A percentile compares a stretch with the other conserved stretches of the same genome.
phyloP scores from a whole-genome alignment of 2,797 vertebrate species.

The Pseudochromis fuscus region DNA sequence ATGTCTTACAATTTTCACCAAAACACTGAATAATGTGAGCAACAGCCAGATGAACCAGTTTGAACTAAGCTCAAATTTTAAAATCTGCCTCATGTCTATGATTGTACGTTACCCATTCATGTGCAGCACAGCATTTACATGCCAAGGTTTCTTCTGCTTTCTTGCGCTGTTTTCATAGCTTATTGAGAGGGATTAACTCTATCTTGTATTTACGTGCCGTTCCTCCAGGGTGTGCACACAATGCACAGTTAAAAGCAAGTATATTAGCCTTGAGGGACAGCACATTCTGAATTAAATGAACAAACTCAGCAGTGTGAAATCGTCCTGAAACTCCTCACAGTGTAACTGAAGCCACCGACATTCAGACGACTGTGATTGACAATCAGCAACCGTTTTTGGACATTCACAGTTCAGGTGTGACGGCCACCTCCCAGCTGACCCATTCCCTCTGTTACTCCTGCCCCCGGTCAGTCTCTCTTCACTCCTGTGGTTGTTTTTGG shows the following conservation, averaged over 20 bases:
- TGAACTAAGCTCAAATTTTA: neutral
- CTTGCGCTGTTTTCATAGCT: too few relatives aligned
- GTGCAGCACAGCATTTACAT: neutral
- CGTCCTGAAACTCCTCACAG: slow-evolving; percentile 1
- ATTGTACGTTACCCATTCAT: neutral
- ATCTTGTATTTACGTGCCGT: too few relatives aligned
- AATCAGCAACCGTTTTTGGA: slow-evolving; percentile 37
- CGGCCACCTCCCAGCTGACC: neutral
- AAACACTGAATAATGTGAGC: too few relatives aligned
- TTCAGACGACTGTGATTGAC: slow-evolving; percentile 37
- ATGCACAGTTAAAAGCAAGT: neutral
- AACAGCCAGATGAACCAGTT: neutral
- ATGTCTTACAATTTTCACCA: neutral
- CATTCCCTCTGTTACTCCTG: slow-evolving; percentile 13
- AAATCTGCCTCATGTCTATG: too few relatives aligned
- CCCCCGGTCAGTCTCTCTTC: slow-evolving; percentile 24
- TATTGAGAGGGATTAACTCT: too few relatives aligned
- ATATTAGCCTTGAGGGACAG: neutral
- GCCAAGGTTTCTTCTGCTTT: too few relatives aligned
- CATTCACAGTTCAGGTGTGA: slow-evolving; percentile 55
- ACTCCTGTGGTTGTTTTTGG: slow-evolving; percentile 48
- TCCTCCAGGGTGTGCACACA: neutral
- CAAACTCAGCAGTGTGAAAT: slow-evolving; percentile 24
- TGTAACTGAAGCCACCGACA: slow-evolving; percentile 40
- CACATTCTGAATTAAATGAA: neutral